A percentile compares a stretch with the other conserved stretches of the same genome.
phyloP scores from a whole-genome alignment of 1,140 invertebrate genomes.

The Lepidurus apus region DNA sequence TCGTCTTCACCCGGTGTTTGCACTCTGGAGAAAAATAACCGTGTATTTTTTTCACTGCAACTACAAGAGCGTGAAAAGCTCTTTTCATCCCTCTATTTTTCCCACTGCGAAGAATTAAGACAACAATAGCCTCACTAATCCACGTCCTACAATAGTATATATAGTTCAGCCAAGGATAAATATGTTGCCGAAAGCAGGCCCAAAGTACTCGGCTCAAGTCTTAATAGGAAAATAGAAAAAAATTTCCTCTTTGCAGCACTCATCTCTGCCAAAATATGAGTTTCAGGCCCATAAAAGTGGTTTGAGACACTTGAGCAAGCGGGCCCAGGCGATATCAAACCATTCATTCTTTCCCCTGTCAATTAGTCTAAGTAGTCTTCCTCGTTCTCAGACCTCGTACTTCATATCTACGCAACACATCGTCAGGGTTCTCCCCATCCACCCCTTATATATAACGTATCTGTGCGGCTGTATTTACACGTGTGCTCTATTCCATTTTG shows the following conservation, averaged over 20 bases:
- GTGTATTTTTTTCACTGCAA: neutral
- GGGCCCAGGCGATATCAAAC: neutral
- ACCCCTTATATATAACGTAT: slow-evolving; percentile 16
- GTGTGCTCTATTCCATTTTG: slow-evolving; percentile 21
- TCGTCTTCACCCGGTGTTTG: neutral
- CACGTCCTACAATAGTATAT: neutral
- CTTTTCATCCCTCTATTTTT: neutral
- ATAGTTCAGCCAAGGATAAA: neutral
- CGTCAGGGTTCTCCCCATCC: neutral
- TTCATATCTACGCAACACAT: neutral
- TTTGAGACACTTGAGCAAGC: slow-evolving; percentile 14
- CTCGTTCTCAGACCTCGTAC: neutral
- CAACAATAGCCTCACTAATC: neutral
- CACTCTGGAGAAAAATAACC: neutral
- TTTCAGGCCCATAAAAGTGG: neutral
- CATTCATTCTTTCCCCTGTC: slow-evolving; percentile 9
- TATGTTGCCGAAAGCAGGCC: neutral
- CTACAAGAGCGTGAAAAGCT: neutral
- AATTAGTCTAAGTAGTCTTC: slow-evolving; percentile 22
- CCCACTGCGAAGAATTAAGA: neutral
- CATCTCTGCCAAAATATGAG: neutral
- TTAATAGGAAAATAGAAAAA: neutral
- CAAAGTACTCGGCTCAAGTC: neutral
- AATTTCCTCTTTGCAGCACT: neutral
- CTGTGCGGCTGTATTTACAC: slow-evolving; percentile 18